Evolutionary conservation across 2,797 vertebrate genomes (phyloP), one percentile per base, ranked within the genome.

Genomic region (Alcedo atthis): DNA sequence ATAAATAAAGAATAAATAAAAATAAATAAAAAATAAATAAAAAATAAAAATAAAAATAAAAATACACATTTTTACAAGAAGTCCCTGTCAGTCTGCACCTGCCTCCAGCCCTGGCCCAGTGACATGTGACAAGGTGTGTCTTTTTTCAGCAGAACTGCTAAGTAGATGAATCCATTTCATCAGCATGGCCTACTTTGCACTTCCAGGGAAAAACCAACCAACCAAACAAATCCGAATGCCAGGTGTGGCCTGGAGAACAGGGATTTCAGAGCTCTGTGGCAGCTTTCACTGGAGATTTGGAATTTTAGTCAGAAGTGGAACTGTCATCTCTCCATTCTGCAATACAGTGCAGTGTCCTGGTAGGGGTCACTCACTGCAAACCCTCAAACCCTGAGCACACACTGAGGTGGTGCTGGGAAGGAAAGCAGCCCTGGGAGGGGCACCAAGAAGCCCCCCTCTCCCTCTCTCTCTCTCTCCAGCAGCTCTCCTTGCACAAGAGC

Each of bases 321-420:
- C 11, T 54, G 57, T 20, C 0, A 45, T 16, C 28, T 49, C 74
- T 51, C 40, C 26, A 37, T 58, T 25, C 33, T 4, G 17, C n/a
- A 42, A 8, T 5, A 32, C 2, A 2, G 32, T 4, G 5, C 69
- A 55, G n/a, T 8, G 5, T 8, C 19, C 4, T n/a, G 45, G 26
- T 12, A 12, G 51, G 62, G 28, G 15, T 40, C 46, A 40, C 62
- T 17, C 28, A 26, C 16, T 37, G 26, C 33, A 49, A 35, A 26
- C 33, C 4, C 2, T 2, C 12, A 21, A n/a, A 15, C 11, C 67
- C 46, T 37, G 18, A 64, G 35, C 40, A 46, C 14, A 8, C 1
- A 0, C 10, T 4, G 8, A 49, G 35, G 33, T 14, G n/a, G 6
- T 7, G 64, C 63, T 58, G n/a, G 43, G 49, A 37, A 40, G 24